Conservation (phyloP, 2,888 invertebrate genomes). For the Netelia melanura region DNA sequence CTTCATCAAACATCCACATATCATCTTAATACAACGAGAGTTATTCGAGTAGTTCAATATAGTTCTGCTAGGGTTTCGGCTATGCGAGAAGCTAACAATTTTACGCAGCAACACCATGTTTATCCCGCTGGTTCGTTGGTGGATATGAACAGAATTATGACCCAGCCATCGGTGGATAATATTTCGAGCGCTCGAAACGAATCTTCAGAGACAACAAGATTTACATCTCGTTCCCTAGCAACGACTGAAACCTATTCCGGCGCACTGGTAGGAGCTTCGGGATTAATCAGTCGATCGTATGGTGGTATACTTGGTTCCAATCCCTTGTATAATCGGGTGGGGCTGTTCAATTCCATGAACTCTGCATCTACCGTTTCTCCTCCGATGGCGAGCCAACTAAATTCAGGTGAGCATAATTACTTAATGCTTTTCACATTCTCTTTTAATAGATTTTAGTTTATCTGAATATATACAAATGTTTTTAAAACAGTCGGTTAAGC, state of each 20-base stretch:
- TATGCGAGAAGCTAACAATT: slow-evolving; percentile 10
- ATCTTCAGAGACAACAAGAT: not conserved
- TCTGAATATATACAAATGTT: too few relatives aligned
- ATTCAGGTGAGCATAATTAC: slow-evolving; percentile 36
- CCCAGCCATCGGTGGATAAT: slow-evolving; percentile 7
- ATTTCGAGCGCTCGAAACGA: slow-evolving; percentile 10
- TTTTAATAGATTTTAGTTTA: not conserved
- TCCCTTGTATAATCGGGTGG: slow-evolving; percentile 46
- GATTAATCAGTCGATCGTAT: slow-evolving; percentile 21
- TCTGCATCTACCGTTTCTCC: not conserved
- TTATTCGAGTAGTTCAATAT: slow-evolving; percentile 13
- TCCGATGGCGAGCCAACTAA: slow-evolving; percentile 25
- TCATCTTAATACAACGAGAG: slow-evolving; percentile 30
- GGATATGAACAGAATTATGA: not conserved
- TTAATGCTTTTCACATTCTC: not conserved
- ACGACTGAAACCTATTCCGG: slow-evolving; percentile 19
- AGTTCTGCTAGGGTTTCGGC: slow-evolving; percentile 18
- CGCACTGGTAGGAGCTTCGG: not conserved
- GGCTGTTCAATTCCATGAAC: not conserved
- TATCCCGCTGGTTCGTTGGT: slow-evolving; percentile 25
- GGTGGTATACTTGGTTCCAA: slow-evolving; percentile 46
- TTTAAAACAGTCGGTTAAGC: too few relatives aligned
- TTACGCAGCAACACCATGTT: slow-evolving; percentile 22
- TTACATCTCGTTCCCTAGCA: slow-evolving; percentile 24
- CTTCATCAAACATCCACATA: slow-evolving; percentile 23